phyloP scores from a whole-genome alignment of 2,888 invertebrate genomes.

The Serripes groenlandicus region DNA sequence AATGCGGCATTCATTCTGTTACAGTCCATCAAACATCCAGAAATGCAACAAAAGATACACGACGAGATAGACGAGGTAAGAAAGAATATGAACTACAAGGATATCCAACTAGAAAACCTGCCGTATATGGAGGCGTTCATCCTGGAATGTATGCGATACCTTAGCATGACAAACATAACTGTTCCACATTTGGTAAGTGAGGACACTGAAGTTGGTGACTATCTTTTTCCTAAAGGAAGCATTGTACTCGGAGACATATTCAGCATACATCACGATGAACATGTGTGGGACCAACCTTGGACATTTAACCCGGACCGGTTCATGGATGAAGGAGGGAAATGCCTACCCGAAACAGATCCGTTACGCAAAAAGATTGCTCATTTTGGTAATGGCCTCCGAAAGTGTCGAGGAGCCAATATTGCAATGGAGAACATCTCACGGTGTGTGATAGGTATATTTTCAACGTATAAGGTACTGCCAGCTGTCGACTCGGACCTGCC shows the following conservation, averaged over 20 bases:
- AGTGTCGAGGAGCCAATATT: background rate
- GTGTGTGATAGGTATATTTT: background rate
- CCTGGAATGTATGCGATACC: conserved; percentile 7
- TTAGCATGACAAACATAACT: background rate
- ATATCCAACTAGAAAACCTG: background rate
- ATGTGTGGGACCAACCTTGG: conserved; percentile 11
- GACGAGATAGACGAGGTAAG: background rate
- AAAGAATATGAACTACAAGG: background rate
- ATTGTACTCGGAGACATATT: conserved; percentile 10
- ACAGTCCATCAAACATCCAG: conserved; percentile 2
- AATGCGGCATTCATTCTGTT: background rate
- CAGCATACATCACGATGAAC: conserved; percentile 15
- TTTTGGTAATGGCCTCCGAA: conserved; percentile 15
- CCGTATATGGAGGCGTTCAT: conserved; percentile 10
- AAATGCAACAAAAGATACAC: conserved; percentile 11
- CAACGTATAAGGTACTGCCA: background rate
- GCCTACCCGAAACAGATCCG: background rate
- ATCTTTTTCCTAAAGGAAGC: conserved; percentile 5
- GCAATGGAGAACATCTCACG: background rate
- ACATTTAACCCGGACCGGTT: conserved; percentile 4
- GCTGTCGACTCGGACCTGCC: background rate
- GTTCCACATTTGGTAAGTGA: conserved; percentile 3
- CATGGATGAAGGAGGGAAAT: background rate
- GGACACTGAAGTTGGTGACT: conserved; percentile 5
- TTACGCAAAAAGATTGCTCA: background rate